Base-by-base conservation (phyloP, 2,797 vertebrate species). In the Thripadectes ignobilis region DNA sequence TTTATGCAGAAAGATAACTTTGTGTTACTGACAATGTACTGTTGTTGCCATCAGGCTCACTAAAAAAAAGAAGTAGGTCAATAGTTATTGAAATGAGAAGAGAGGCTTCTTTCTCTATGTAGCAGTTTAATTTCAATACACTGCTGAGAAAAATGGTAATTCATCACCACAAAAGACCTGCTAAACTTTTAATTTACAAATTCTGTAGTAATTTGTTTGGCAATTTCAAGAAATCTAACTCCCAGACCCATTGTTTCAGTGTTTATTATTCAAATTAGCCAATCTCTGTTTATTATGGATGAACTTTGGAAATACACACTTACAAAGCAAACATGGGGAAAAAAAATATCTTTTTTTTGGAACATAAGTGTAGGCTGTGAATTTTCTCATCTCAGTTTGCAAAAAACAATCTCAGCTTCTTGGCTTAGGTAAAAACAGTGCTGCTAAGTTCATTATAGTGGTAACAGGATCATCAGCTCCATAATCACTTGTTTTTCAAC, bases 211-310 rank as follows among this genome's bases (percentile, higher is more conserved):
- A 71, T 55, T 83, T 74, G 36, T 52, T 13, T 48, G 66, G 21
- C 14, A 54, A 36, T 92, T 95, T 91, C 83, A 93, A 94, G 80
- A 95, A 92, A 93, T 51, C 19, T 81, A 92, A 12, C 39, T 92
- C 62, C 36, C 65, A 85, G 68, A 79, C 26, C 48, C 39, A 65
- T 43, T 79, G 38, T 54, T 62, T 67, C 39, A 63, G 45, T 38
- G 80, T 96, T 95, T 96, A 71, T 41, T 65, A 89, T 71, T 84
- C n/a, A 92, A 61, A 91, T 81, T 75, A 94, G 81, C 21, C 8
- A 17, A 76, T 77, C 34, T 85, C 48, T 81, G 39, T 48, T 85
- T 96, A 86, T 79, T 93, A 62, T 32, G 14, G 39, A 32, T 92
- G 66, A 92, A 82, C 19, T 92, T 82, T 74, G 69, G 82, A 73